Evolutionary conservation across 1,140 invertebrate species (phyloP).

Genomic region (Proctacanthus coquilletti): DNA sequence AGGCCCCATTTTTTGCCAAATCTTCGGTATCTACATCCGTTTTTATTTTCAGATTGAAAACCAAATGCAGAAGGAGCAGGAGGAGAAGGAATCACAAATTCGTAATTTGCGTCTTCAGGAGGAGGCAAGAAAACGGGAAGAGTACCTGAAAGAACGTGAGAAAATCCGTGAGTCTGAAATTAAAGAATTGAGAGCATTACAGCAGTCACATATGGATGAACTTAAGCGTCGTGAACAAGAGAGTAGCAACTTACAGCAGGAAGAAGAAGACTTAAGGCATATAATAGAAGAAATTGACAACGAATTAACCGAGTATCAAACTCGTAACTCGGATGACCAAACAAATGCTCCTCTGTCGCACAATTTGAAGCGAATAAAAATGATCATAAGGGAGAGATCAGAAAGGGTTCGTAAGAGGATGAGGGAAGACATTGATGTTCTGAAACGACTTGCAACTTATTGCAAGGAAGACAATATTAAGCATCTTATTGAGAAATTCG

Average conservation of each 20-base stretch:
- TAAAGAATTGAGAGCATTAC: conserved; percentile 16
- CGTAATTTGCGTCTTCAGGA: conserved; percentile 28
- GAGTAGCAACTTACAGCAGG: conserved; percentile 15
- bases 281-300: conserved; percentile 17
- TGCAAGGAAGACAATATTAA: conserved; percentile 13
- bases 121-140: conserved; percentile 18
- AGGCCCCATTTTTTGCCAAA: background rate
- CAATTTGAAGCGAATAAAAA: conserved; percentile 24
- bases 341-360: conserved; percentile 11
- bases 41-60: conserved; percentile 25
- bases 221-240: conserved; percentile 18
- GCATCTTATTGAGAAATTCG: conserved; percentile 12
- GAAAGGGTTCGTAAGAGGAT: conserved; percentile 21
- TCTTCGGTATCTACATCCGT: background rate
- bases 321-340: conserved; percentile 8
- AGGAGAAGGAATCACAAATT: conserved; percentile 22
- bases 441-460: conserved; percentile 16
- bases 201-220: conserved; percentile 20
- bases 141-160: conserved; percentile 18
- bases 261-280: conserved; percentile 16
- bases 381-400: conserved; percentile 20
- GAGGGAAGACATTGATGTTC: conserved; percentile 14
- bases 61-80: conserved; percentile 29
- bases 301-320: conserved; percentile 10
- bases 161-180: conserved; percentile 21